Percentiles rank a stretch among this genome's conserved stretches.
These are phyloP conservation scores for Stenodera caucasica DNA, from an alignment of 2,888 invertebrate genomes.

Conservation along the genomic window DNA sequence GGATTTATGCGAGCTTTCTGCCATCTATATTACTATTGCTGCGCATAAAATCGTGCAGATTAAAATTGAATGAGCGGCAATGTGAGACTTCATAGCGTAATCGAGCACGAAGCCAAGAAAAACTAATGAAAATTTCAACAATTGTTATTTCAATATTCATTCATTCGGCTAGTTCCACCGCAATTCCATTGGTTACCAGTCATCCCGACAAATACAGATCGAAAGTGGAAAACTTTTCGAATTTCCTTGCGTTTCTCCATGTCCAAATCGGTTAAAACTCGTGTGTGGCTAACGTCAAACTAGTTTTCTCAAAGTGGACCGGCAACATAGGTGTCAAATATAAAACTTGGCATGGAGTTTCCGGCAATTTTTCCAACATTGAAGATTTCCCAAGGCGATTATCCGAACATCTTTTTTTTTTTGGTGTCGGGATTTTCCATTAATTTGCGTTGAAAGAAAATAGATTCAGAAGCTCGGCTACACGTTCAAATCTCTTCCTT, in stretches of 20 bases:
- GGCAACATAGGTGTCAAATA: neutral
- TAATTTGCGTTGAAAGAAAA: slow-evolving; percentile 9
- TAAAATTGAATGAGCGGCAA: no score
- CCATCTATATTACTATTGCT: neutral
- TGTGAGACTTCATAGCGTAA: no score
- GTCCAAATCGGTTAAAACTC: neutral
- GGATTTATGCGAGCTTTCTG: neutral
- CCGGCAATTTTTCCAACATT: neutral
- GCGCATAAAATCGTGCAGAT: slow-evolving; percentile 2
- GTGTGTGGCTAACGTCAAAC: neutral
- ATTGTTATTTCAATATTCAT: no score
- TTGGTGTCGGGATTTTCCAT: slow-evolving; percentile 15
- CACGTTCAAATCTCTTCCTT: neutral
- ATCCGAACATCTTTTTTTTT: no score
- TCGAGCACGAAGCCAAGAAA: no score
- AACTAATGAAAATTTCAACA: no score
- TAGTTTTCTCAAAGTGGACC: neutral
- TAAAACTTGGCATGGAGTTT: neutral
- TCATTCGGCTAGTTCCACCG: no score
- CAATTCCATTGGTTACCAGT: no score
- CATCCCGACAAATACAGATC: neutral
- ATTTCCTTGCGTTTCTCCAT: neutral
- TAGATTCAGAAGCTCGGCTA: slow-evolving; percentile 17
- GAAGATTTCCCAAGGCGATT: no score
- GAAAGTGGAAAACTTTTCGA: neutral